Conservation (phyloP, 2,113 vertebrate genomes). For the Hemiscyllium ocellatum region DNA sequence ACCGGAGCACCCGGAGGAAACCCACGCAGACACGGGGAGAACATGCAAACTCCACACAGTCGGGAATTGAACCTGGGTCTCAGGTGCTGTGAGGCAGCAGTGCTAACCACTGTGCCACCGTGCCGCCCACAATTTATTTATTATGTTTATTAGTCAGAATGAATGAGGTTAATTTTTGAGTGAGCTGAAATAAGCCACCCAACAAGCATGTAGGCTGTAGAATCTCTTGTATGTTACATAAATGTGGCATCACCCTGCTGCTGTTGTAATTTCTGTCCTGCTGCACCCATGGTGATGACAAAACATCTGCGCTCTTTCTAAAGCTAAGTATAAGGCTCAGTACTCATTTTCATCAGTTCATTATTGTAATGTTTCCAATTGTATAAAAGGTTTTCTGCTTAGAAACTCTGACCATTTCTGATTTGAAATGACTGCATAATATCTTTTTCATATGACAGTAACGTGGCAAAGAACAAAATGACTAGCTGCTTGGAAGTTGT, state of each 20-base stretch:
- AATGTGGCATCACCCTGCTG: background rate
- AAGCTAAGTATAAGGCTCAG: background rate
- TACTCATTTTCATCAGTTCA: background rate
- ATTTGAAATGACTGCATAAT: background rate
- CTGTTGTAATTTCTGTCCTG: background rate
- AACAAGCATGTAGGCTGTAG: background rate
- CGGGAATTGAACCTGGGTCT: too few relatives aligned
- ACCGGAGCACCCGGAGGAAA: too few relatives aligned
- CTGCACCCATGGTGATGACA: background rate
- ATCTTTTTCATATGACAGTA: background rate
- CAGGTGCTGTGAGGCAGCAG: too few relatives aligned
- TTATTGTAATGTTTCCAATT: background rate
- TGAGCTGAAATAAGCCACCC: background rate
- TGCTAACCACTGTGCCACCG: too few relatives aligned
- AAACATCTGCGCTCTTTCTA: background rate
- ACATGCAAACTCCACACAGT: too few relatives aligned
- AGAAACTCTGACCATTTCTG: background rate
- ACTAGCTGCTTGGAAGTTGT: background rate
- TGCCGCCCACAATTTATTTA: too few relatives aligned
- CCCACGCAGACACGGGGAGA: too few relatives aligned
- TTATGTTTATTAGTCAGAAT: too few relatives aligned
- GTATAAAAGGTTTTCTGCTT: background rate
- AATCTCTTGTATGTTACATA: background rate
- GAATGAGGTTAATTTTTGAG: background rate
- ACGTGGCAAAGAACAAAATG: background rate